Base-by-base conservation (phyloP, 2,888 invertebrate species). In the Zygaena filipendulae region DNA sequence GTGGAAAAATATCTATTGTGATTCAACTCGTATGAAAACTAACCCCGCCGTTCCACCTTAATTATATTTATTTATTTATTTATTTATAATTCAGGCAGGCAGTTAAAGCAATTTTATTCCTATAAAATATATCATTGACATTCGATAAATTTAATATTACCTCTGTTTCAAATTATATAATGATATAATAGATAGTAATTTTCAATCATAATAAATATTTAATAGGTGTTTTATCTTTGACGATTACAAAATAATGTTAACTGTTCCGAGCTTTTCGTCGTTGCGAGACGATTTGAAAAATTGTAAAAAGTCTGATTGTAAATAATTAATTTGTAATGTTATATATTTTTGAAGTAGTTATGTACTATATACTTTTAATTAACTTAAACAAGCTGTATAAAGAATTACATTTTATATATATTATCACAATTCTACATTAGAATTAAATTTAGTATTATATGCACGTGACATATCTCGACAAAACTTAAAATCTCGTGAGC, bases 291-390 rank as follows among this genome's bases (percentile, higher is more conserved):
- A 47, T 43, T 42, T 42, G 38, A n/a, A n/a, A n/a, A n/a, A n/a
- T 43, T 58, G 52, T 56, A 67, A 58, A 64, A 72, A 71, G 69
- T 72, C 70, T 71, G 71, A 70, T 52, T 70, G 69, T 70, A 66
- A 51, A 62, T 69, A 69, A 46, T 47, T 53, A 40, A 34, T 43
- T 51, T 53, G 44, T 39, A 35, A 29, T 30, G 34, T 39, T 42
- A 27, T 38, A 45, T 43, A 31, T 29, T 42, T 40, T 26, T 29
- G 35, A 43, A 10, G 13, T 11, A 20, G 13, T n/a, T n/a, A n/a
- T n/a, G n/a, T n/a, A n/a, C n/a, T n/a, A 16, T 24, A 5, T 2
- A 24, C 8, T 11, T n/a, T 23, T n/a, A n/a, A 4, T 12, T 12
- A 13, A 3, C 12, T 23, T 3, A 12, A 21, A 11, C n/a, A 25